Percentiles rank a stretch among this genome's conserved stretches.
Evolutionary conservation across 2,797 vertebrate genomes (phyloP).

Genomic region (Okamejei kenojei): DNA sequence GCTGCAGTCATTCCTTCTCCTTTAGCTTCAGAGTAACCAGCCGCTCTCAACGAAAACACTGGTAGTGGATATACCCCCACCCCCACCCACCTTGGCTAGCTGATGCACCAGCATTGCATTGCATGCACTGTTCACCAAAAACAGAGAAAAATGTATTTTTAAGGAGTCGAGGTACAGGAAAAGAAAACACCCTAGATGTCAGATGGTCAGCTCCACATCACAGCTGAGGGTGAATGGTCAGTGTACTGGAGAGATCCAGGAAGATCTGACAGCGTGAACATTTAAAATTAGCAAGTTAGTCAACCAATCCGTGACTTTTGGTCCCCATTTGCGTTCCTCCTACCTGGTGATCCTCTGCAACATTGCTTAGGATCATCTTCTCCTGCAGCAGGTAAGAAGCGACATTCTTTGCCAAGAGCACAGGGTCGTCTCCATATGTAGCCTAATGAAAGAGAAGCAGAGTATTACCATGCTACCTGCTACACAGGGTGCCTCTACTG

Average conservation of each 20-base stretch:
- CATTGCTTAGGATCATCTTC: conserved; percentile 62
- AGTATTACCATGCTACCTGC: neutral
- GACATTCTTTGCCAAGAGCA: conserved; percentile 62
- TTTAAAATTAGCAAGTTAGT: neutral
- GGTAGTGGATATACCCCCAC: neutral
- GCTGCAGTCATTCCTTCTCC: neutral
- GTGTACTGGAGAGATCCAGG: conserved; percentile 8
- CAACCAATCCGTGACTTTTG: neutral
- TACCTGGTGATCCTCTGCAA: conserved; percentile 60
- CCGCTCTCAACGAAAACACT: neutral
- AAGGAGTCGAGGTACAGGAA: neutral
- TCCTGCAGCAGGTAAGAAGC: conserved; percentile 73
- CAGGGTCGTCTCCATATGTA: conserved; percentile 59
- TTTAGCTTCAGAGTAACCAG: neutral
- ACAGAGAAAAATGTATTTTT: neutral
- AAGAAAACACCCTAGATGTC: neutral
- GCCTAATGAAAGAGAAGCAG: conserved; percentile 45
- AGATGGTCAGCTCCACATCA: neutral
- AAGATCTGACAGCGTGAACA: neutral
- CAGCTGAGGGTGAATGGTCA: neutral
- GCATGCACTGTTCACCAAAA: neutral
- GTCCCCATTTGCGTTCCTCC: conserved; percentile 6
- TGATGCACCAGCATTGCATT: neutral
- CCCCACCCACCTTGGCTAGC: neutral
- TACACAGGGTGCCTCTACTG: neutral